phyloP scores from a whole-genome alignment of 2,888 invertebrate species.

The Megastigmus dorsalis region DNA sequence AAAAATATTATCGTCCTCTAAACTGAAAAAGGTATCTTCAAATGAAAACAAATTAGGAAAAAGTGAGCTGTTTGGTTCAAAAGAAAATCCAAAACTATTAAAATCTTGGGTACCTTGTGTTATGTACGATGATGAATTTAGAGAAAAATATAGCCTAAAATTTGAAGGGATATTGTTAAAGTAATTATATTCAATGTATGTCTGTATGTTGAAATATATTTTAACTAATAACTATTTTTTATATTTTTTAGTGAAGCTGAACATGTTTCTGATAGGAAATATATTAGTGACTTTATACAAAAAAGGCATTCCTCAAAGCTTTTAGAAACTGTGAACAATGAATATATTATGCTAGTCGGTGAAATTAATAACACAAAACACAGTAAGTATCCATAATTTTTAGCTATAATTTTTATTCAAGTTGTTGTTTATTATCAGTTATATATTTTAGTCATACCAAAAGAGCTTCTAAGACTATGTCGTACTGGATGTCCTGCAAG shows the following conservation, averaged over 20 bases:
- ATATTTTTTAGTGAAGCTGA: slow-evolving; percentile 63
- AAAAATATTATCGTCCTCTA: no score
- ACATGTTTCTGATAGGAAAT: slow-evolving; percentile 61
- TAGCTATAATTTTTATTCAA: no score
- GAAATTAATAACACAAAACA: slow-evolving; percentile 62
- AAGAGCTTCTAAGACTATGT: slow-evolving; percentile 61
- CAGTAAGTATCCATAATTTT: slow-evolving; percentile 55
- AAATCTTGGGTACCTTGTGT: slow-evolving; percentile 65
- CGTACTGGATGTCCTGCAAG: slow-evolving; percentile 66
- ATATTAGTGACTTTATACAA: slow-evolving; percentile 60
- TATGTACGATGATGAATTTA: slow-evolving; percentile 42
- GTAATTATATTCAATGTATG: slow-evolving; percentile 56
- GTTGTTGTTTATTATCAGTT: no score
- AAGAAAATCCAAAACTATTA: slow-evolving; percentile 62
- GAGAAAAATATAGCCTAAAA: slow-evolving; percentile 57
- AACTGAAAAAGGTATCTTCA: no score
- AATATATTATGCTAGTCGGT: slow-evolving; percentile 64
- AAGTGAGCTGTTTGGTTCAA: slow-evolving; percentile 56
- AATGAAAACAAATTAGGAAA: no score
- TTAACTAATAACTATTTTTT: slow-evolving; percentile 22
- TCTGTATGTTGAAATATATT: neutral
- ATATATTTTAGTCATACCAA: slow-evolving; percentile 60
- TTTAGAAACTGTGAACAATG: slow-evolving; percentile 62
- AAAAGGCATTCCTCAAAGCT: slow-evolving; percentile 60
- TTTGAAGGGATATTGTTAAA: slow-evolving; percentile 68